These are phyloP conservation scores for Mus spicilegus DNA, from an alignment of 2,113 vertebrate species.

Conservation along the genomic window DNA sequence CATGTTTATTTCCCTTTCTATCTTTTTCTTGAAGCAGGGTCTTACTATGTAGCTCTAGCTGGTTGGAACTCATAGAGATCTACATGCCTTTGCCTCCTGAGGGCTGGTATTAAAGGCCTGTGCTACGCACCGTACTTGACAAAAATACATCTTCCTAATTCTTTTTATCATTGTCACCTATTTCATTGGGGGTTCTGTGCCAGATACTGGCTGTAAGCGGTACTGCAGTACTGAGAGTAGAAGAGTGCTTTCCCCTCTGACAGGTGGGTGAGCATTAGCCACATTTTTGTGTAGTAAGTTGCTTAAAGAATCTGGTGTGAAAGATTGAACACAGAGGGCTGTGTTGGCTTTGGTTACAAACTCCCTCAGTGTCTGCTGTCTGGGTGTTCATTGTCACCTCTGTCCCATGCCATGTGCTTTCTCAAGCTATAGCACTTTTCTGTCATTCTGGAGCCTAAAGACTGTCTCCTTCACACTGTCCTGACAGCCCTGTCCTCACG, in stretches of 20 bases:
- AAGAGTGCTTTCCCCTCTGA: slow-evolving; percentile 40
- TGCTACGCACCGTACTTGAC: background rate
- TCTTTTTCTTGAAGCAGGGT: background rate
- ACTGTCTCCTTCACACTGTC: background rate
- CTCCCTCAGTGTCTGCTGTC: background rate
- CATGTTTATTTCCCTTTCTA: background rate
- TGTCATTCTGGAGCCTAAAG: background rate
- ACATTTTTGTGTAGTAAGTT: slow-evolving; percentile 40
- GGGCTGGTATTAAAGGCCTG: background rate
- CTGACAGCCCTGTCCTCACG: background rate
- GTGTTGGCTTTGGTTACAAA: background rate
- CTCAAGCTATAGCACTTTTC: background rate
- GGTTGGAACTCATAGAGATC: background rate
- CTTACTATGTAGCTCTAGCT: background rate
- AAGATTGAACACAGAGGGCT: background rate
- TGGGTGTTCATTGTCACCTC: background rate
- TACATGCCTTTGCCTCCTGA: background rate
- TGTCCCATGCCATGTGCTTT: background rate
- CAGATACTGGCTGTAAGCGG: slow-evolving; percentile 35
- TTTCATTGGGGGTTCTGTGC: slow-evolving; percentile 10
- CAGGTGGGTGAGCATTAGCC: slow-evolving; percentile 28
- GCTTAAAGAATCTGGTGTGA: background rate
- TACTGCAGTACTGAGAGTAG: background rate
- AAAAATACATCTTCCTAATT: background rate
- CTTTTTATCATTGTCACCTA: slow-evolving; percentile 44